Evolutionary conservation across 2,888 invertebrate species (phyloP).

Genomic region (Eudasyphora cyanicolor): DNA sequence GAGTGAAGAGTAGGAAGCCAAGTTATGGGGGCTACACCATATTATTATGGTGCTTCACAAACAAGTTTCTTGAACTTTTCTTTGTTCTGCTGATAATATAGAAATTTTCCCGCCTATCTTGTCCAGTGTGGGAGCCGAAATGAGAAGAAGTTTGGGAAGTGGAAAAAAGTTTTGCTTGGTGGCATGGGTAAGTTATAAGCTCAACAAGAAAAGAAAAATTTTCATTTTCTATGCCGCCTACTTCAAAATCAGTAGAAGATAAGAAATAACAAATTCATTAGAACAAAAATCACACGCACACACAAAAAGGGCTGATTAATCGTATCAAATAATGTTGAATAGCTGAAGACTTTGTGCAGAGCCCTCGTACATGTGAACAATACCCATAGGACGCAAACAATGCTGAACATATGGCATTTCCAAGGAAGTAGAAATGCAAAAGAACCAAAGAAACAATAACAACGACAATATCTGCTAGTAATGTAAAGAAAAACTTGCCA

Average conservation of each 20-base stretch:
- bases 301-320: not conserved
- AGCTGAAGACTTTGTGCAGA: not conserved
- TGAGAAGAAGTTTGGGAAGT: too few relatives aligned
- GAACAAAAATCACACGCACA: too few relatives aligned
- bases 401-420: conserved; percentile 26
- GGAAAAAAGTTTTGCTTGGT: not conserved
- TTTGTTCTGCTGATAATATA: conserved; percentile 37
- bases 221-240: not conserved
- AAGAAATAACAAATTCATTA: not conserved
- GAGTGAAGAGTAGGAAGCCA: too few relatives aligned
- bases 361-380: not conserved
- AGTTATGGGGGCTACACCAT: not conserved
- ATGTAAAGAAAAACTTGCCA: not conserved
- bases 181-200: conserved; percentile 44
- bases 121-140: not conserved
- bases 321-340: too few relatives aligned
- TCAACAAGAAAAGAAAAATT: conserved; percentile 19
- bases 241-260: not conserved
- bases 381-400: too few relatives aligned
- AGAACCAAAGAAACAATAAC: not conserved
- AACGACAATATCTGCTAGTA: not conserved
- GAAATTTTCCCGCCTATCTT: not conserved
- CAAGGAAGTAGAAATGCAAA: not conserved
- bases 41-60: not conserved
- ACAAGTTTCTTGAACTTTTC: conserved; percentile 61